A percentile compares a stretch with the other conserved stretches of the same genome.
These are phyloP conservation scores for Calliphora vomitoria DNA, from an alignment of 2,888 invertebrate species.

Conservation along the genomic window DNA sequence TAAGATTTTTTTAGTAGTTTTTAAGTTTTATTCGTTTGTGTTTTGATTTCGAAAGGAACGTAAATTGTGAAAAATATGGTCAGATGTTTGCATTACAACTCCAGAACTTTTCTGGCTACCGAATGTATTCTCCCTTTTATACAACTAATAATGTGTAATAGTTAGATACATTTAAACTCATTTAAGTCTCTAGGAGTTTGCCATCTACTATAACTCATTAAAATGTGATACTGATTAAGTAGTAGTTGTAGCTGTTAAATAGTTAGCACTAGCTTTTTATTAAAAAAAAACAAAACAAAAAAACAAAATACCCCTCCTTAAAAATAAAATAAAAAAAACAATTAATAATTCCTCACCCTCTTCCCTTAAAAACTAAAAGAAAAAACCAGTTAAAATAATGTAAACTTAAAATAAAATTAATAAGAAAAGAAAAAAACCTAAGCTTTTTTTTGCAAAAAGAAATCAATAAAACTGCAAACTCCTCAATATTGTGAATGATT, in stretches of 20 bases:
- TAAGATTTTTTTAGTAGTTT: constrained; percentile 70
- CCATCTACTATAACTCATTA: constrained; percentile 74
- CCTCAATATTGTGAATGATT: constrained; percentile 71
- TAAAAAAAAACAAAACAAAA: constrained; percentile 42
- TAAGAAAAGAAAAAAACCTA: constrained; percentile 24
- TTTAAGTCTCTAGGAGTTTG: constrained; percentile 70
- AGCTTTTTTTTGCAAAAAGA: constrained; percentile 50
- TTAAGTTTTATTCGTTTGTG: constrained; percentile 73
- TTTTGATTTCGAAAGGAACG: constrained; percentile 74
- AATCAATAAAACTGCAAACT: constrained; percentile 53
- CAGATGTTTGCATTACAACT: constrained; percentile 73
- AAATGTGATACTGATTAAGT: constrained; percentile 75
- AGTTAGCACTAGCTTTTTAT: constrained; percentile 74
- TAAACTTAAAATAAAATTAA: constrained; percentile 36
- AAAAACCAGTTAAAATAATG: constrained; percentile 29
- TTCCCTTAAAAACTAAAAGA: constrained; percentile 30
- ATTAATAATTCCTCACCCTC: constrained; percentile 42
- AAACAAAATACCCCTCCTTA: too few relatives aligned
- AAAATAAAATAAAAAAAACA: constrained; percentile 38
- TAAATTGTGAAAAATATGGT: constrained; percentile 74
- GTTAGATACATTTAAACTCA: constrained; percentile 50
- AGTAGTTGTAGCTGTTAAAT: constrained; percentile 73
- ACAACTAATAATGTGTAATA: constrained; percentile 9
- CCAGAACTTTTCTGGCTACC: constrained; percentile 63
- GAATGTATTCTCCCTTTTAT: constrained; percentile 23